Base-by-base conservation (phyloP, 1,140 invertebrate species). In the Matsumurasca onukii region DNA sequence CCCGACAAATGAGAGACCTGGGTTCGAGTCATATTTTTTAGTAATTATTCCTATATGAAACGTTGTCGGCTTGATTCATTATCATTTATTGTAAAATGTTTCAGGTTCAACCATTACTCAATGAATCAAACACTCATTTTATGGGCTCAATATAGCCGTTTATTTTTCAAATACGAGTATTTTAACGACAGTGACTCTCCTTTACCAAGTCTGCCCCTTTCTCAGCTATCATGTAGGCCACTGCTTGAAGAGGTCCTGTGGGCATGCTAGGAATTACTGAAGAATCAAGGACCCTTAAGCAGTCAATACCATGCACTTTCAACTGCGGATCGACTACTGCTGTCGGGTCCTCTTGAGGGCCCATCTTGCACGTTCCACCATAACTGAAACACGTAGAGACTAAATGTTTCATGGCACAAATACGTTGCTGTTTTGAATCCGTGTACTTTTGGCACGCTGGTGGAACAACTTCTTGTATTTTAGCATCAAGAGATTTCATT, bases 351-450 rank as follows among this genome's bases (percentile, higher is more conserved):
- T 74, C 80, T n/a, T 74, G 69, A 0, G 87, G 85, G 0, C 92
- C 93, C 93, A 96, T 96, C 79, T 92, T 94, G 75, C 90, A 91
- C 0, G 92, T 94, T 0, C 92, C 91, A 1, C n/a, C n/a, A n/a
- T n/a, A n/a, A n/a, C n/a, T n/a, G n/a, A n/a, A n/a, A n/a, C n/a
- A n/a, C n/a, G 15, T 82, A 84, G 29, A 85, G 76, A 31, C 77
- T 80, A 31, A 76, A 73, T 0, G 80, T 77, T 15, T 80, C 76
- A 24, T 79, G 76, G 12, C 80, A 69, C 0, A 86, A 65, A 88
- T 81, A 74, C 91, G 92, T 67, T 85, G 85, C 81, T 89, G 92
- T 75, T 93, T 94, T 13, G 78, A 82, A 71, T 89, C 86, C 0
- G 85, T 86, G 45, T 85, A 85, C 72, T 90, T 91, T 66, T 88